A percentile compares a stretch with the other conserved stretches of the same genome.
Evolutionary conservation across 2,113 vertebrate genomes (phyloP).

Genomic region (Sinocyclocheilus grahami): DNA sequence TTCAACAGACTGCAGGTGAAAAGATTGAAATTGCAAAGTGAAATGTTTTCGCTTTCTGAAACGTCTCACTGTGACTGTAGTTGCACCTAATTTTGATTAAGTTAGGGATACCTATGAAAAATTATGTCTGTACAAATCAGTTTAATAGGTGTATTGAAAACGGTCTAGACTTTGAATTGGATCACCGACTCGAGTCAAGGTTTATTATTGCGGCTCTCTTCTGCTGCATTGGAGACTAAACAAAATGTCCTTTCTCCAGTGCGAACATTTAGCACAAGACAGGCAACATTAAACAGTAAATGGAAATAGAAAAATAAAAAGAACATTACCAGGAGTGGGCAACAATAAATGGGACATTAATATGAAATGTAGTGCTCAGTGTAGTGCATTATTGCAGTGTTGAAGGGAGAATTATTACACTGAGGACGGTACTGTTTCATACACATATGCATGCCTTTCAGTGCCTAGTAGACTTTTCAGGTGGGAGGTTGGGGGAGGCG

Average conservation of each 20-base stretch:
- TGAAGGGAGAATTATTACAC: background rate
- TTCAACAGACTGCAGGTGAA: background rate
- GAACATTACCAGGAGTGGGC: background rate
- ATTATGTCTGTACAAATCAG: background rate
- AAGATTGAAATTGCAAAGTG: background rate
- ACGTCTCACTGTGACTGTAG: background rate
- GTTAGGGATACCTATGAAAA: background rate
- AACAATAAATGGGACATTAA: background rate
- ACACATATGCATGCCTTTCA: background rate
- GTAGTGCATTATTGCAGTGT: background rate
- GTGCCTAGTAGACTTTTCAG: background rate
- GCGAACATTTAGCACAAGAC: background rate
- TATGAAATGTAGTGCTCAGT: background rate
- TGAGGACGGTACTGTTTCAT: constrained; percentile 2
- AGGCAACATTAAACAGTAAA: background rate
- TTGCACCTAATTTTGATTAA: background rate
- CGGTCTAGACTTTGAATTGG: background rate
- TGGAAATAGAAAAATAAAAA: constrained; percentile 8
- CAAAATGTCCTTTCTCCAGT: background rate
- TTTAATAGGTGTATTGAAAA: background rate
- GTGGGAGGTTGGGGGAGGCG: constrained; percentile 13
- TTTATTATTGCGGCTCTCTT: constrained; percentile 3
- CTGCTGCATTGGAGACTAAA: background rate
- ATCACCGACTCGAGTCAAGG: background rate
- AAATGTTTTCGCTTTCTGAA: background rate